Evolutionary conservation across 1,140 invertebrate species (phyloP).

Genomic region (Caenorhabditis briggsae): DNA sequence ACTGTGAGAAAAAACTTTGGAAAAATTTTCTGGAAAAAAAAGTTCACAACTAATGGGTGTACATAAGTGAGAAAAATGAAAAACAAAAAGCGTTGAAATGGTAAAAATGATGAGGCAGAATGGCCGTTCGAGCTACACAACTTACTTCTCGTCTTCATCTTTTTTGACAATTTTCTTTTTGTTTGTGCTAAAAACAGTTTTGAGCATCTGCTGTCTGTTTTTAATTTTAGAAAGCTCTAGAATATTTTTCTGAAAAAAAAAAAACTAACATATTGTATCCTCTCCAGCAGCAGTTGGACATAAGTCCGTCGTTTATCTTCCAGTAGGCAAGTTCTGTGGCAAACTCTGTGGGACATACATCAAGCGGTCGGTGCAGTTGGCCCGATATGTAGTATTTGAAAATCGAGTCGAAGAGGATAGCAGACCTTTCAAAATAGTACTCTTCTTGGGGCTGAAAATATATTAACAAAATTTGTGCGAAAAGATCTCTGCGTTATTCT

Average conservation of each 20-base stretch:
- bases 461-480: no score
- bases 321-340: slow-evolving; percentile 54
- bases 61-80: slow-evolving; percentile 10
- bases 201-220: background rate
- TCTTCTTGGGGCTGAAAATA: slow-evolving; percentile 65
- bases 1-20: background rate
- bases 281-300: slow-evolving; percentile 63
- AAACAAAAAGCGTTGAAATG: slow-evolving; percentile 26
- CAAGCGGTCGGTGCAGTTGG: slow-evolving; percentile 60
- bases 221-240: background rate
- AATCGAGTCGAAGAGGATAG: slow-evolving; percentile 66
- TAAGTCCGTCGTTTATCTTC: slow-evolving; percentile 59
- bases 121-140: background rate
- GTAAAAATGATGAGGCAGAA: background rate
- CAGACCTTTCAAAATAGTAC: slow-evolving; percentile 68
- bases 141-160: slow-evolving; percentile 38
- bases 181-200: slow-evolving; percentile 37
- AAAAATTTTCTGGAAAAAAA: background rate
- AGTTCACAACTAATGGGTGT: slow-evolving; percentile 30
- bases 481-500: no score
- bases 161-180: slow-evolving; percentile 51
- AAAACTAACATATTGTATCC: slow-evolving; percentile 58
- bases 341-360: slow-evolving; percentile 61
- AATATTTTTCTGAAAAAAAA: background rate
- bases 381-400: slow-evolving; percentile 69